These are phyloP conservation scores for Artibeus lituratus DNA, from an alignment of 2,797 vertebrate species.

Conservation along the genomic window DNA sequence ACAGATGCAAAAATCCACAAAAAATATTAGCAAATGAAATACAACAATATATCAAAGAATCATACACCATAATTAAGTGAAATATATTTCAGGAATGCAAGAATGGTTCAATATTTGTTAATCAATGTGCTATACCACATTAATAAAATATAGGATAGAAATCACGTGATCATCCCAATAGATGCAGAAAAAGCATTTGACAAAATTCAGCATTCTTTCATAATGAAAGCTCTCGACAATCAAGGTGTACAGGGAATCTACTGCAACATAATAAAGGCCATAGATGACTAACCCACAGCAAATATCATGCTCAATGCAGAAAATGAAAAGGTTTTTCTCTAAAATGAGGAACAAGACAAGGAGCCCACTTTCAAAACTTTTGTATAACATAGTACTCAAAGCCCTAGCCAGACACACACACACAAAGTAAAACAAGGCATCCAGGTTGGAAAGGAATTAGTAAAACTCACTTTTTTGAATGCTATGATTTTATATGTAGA, in stretches of 20 bases:
- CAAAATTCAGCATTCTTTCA: no score
- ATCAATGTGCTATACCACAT: no score
- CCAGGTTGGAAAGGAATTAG: neutral
- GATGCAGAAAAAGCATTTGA: no score
- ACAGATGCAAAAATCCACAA: neutral
- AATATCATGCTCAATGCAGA: no score
- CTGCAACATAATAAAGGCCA: no score
- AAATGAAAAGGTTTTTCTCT: no score
- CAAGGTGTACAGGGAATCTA: no score
- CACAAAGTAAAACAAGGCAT: neutral
- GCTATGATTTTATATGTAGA: neutral
- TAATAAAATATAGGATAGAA: no score
- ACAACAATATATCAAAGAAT: neutral
- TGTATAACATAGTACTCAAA: neutral
- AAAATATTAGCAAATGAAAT: neutral
- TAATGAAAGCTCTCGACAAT: no score
- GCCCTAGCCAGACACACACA: neutral
- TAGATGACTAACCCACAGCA: no score
- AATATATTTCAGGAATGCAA: neutral
- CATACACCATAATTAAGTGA: neutral
- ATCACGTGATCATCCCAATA: no score
- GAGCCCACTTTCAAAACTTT: neutral
- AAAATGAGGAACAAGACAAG: neutral
- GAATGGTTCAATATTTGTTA: no score
- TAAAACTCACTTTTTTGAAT: neutral